phyloP scores from a whole-genome alignment of 2,113 vertebrate species.

The Syrmaticus mikado region DNA sequence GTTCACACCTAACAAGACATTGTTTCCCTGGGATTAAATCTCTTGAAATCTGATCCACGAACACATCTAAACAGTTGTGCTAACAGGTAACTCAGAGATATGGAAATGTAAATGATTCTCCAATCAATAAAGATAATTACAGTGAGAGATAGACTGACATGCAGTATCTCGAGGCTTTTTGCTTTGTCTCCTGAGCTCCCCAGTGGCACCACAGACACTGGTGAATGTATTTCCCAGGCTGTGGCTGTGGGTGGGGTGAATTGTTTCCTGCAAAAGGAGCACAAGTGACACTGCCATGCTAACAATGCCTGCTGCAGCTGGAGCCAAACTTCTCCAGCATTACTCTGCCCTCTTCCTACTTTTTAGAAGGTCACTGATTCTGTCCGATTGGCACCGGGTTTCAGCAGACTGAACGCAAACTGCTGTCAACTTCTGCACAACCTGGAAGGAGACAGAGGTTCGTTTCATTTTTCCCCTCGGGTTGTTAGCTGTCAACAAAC shows the following conservation, averaged over 20 bases:
- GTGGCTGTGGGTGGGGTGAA: not conserved
- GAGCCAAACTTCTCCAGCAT: conserved; percentile 24
- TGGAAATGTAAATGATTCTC: conserved; percentile 63
- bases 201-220: conserved; percentile 49
- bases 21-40: not conserved
- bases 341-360: not conserved
- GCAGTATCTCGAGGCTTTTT: conserved; percentile 63
- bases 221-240: conserved; percentile 29
- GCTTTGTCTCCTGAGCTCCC: conserved; percentile 66
- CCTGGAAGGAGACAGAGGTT: not conserved
- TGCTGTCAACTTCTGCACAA: not conserved
- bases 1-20: conserved; percentile 13
- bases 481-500: not conserved
- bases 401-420: not conserved
- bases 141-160: conserved; percentile 67
- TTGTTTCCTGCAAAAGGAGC: not conserved
- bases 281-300: not conserved
- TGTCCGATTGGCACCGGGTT: not conserved
- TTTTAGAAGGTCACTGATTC: conserved; percentile 17
- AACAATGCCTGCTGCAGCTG: not conserved
- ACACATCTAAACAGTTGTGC: conserved; percentile 60
- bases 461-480: fast-evolving
- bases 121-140: conserved; percentile 73
- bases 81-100: conserved; percentile 62
- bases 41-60: conserved; percentile 58